Conservation (phyloP, 2,888 invertebrate species). For the Platycheirus rosarum region DNA sequence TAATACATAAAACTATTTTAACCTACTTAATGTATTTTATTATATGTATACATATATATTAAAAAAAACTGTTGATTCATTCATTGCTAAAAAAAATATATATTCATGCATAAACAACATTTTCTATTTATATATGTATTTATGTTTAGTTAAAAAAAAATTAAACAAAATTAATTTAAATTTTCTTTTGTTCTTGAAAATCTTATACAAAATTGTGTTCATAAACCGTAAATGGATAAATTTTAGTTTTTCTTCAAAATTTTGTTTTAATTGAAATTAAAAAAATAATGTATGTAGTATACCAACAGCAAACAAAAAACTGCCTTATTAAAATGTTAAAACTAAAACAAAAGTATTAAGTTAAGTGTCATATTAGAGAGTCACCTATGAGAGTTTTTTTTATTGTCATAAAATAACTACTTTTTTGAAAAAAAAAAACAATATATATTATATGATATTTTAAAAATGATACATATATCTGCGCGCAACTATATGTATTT, state of each 20-base stretch:
- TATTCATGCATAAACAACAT: constrained; percentile 51
- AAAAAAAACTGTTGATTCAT: constrained; percentile 47
- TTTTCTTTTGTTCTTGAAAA: constrained; percentile 14
- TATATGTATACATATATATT: constrained; percentile 25
- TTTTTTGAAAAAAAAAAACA: no score
- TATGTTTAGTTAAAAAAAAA: constrained; percentile 1
- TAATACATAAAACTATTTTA: constrained; percentile 35
- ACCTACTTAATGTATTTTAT: constrained; percentile 18
- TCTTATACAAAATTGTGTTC: constrained; percentile 7
- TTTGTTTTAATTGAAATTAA: constrained; percentile 16
- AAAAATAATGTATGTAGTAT: constrained; percentile 37
- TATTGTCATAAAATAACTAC: no score
- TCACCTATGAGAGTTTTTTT: constrained; percentile 42
- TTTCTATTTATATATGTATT: constrained; percentile 60
- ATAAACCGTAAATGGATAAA: no score
- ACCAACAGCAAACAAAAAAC: constrained; percentile 46
- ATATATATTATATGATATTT: no score
- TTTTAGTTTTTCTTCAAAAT: constrained; percentile 32
- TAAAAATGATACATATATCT: constrained; percentile 67
- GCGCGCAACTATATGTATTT: constrained; percentile 67
- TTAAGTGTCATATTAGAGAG: constrained; percentile 81
- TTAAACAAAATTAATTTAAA: constrained; percentile 25
- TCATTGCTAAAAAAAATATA: constrained; percentile 34
- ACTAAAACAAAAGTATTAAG: constrained; percentile 79
- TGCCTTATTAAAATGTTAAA: constrained; percentile 52